These are phyloP conservation scores for Oithona nana DNA, from an alignment of 2,888 invertebrate genomes.

Conservation along the genomic window DNA sequence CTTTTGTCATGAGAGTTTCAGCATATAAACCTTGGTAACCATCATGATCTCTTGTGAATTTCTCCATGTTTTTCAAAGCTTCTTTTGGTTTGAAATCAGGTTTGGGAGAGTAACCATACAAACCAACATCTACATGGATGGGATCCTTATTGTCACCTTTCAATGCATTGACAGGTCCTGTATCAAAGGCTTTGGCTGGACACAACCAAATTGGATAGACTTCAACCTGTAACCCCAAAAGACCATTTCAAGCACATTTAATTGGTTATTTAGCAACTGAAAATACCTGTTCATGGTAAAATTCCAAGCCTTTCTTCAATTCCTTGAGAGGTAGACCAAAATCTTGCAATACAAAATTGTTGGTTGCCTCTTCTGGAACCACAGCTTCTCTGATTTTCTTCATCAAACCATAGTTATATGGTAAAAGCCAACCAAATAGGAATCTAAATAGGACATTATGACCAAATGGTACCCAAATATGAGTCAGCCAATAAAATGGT, in stretches of 20 bases:
- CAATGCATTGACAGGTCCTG: slow-evolving; percentile 1
- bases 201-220: slow-evolving; percentile 12
- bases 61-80: slow-evolving; percentile 47
- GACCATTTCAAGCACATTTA: too few relatives aligned
- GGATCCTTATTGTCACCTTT: slow-evolving; percentile 25
- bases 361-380: background rate
- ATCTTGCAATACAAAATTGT: slow-evolving; percentile 29
- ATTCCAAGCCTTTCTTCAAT: slow-evolving; percentile 34
- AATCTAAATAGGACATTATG: background rate
- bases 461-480: slow-evolving; percentile 3
- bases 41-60: slow-evolving; percentile 41
- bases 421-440: slow-evolving; percentile 10
- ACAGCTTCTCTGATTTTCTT: background rate
- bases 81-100: slow-evolving; percentile 39
- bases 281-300: background rate
- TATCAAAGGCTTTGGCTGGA: background rate
- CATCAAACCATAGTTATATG: background rate
- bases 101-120: slow-evolving; percentile 52
- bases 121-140: slow-evolving; percentile 58
- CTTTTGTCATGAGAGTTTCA: slow-evolving; percentile 42
- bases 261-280: too few relatives aligned
- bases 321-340: slow-evolving; percentile 49
- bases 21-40: slow-evolving; percentile 31
- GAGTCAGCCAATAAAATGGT: slow-evolving; percentile 4
- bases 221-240: too few relatives aligned